phyloP scores from a whole-genome alignment of 2,797 vertebrate species.

The Myotis planiceps region DNA sequence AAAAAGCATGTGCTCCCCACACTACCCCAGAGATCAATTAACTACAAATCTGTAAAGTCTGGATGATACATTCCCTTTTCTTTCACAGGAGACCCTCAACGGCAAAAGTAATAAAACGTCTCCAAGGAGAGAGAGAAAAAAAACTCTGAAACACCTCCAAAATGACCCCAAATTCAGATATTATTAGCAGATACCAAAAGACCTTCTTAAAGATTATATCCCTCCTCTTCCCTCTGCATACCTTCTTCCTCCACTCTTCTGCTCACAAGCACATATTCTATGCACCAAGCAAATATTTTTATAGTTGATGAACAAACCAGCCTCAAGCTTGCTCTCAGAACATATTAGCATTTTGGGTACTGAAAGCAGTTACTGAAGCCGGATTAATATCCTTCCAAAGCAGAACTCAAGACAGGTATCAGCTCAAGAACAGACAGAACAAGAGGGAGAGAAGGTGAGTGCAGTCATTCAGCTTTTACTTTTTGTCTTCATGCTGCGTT shows the following conservation, averaged over 20 bases:
- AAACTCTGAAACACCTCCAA: neutral
- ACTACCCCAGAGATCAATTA: slow-evolving; percentile 77
- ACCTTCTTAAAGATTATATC: neutral
- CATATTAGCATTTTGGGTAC: neutral
- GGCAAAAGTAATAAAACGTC: slow-evolving; percentile 47
- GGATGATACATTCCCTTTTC: neutral
- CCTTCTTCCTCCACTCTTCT: neutral
- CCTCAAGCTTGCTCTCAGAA: neutral
- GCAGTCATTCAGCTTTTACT: neutral
- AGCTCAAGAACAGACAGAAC: neutral
- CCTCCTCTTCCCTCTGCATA: neutral
- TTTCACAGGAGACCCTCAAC: slow-evolving; percentile 36
- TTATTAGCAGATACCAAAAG: neutral
- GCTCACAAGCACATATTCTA: neutral
- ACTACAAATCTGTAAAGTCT: slow-evolving; percentile 3
- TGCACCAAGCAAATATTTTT: neutral
- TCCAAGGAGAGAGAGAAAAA: slow-evolving; percentile 32
- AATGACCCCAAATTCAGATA: neutral
- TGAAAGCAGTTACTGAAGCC: neutral
- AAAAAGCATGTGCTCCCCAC: neutral
- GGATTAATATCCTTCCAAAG: neutral
- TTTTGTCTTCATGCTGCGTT: neutral
- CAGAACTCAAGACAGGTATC: neutral
- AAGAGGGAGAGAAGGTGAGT: neutral
- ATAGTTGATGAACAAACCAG: neutral